These are phyloP conservation scores for Etheostoma spectabile DNA, from an alignment of 2,113 vertebrate species.

Conservation along the genomic window DNA sequence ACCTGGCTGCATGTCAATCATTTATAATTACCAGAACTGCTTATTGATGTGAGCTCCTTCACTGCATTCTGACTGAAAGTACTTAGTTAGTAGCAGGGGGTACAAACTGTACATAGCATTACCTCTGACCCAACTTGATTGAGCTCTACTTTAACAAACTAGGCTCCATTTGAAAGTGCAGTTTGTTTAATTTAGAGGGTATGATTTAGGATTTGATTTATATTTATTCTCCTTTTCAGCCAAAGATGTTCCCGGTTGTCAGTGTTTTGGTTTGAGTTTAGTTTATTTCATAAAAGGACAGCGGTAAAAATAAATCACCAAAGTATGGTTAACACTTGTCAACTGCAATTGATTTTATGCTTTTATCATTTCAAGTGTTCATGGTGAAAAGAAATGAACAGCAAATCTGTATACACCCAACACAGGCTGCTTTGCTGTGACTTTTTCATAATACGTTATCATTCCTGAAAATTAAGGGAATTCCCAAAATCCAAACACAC, in stretches of 20 bases:
- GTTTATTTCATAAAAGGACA: too few species aligned
- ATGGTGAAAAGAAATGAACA: too few species aligned
- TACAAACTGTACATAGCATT: background rate
- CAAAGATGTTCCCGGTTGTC: too few species aligned
- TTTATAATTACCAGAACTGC: conserved; percentile 58
- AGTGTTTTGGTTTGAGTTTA: too few species aligned
- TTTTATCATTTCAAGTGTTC: too few species aligned
- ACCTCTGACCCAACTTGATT: conserved; percentile 6
- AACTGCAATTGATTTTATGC: too few species aligned
- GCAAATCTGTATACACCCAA: background rate
- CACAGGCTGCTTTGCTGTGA: conserved; percentile 6
- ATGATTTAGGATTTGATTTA: too few species aligned
- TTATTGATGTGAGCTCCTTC: conserved; percentile 36
- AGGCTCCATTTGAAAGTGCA: background rate
- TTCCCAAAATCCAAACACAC: background rate
- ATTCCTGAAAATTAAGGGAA: background rate
- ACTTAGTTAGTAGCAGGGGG: conserved; percentile 21
- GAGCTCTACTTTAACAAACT: conserved; percentile 35
- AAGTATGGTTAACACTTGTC: too few species aligned
- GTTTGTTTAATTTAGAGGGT: too few species aligned
- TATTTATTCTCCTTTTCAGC: too few species aligned
- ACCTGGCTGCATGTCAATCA: conserved; percentile 65
- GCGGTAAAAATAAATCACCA: too few species aligned
- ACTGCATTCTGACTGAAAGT: conserved; percentile 22
- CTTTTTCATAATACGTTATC: background rate